These are phyloP conservation scores for Nymphalis c-album DNA, from an alignment of 2,888 invertebrate genomes.

Conservation along the genomic window DNA sequence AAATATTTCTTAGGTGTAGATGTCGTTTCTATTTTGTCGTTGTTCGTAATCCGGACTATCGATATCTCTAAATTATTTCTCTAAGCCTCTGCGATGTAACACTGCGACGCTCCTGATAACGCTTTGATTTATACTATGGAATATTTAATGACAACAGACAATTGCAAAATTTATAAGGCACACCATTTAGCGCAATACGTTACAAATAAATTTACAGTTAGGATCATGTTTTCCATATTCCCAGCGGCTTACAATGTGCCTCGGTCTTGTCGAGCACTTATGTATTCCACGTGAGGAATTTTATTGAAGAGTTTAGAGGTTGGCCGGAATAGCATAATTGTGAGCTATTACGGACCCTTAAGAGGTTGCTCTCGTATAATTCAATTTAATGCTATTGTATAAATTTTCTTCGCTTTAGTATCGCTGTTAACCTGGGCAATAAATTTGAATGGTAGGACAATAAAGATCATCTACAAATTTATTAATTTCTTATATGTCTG, in stretches of 20 bases:
- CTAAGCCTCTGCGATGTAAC: constrained; percentile 66
- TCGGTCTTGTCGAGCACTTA: constrained; percentile 56
- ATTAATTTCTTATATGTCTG: background rate
- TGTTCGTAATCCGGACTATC: constrained; percentile 57
- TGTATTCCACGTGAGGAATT: constrained; percentile 58
- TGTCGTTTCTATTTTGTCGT: constrained; percentile 48
- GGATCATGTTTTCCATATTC: constrained; percentile 68
- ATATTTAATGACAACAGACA: constrained; percentile 78
- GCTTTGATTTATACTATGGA: constrained; percentile 76
- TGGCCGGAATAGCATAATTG: constrained; percentile 38
- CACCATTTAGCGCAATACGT: constrained; percentile 63
- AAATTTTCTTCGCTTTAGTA: constrained; percentile 34
- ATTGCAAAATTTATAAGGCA: constrained; percentile 76
- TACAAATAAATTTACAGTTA: constrained; percentile 75
- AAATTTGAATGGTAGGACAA: constrained; percentile 23
- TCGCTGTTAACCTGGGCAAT: constrained; percentile 21
- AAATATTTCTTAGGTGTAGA: constrained; percentile 43
- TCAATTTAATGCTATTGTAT: constrained; percentile 37
- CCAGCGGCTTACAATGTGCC: constrained; percentile 57
- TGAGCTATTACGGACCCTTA: constrained; percentile 33
- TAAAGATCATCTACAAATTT: constrained; percentile 7
- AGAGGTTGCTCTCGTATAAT: constrained; percentile 37
- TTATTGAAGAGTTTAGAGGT: constrained; percentile 39
- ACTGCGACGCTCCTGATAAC: constrained; percentile 70
- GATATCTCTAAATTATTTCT: constrained; percentile 72